These are phyloP conservation scores for Rhabdornis inornatus DNA, from an alignment of 2,113 vertebrate species.

Conservation along the genomic window DNA sequence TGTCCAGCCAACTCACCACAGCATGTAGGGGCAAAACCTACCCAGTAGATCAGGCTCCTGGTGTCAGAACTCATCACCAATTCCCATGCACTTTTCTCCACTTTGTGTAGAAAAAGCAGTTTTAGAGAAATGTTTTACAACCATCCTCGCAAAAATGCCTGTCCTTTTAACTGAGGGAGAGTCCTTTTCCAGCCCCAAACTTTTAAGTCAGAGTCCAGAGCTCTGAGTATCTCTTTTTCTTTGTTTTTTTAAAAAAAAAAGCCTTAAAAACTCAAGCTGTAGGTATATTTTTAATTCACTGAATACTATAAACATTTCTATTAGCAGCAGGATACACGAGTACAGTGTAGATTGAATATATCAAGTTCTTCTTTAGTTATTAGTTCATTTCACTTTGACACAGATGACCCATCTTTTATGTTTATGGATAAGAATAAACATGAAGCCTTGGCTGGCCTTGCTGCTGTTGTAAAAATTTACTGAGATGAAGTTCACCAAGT, in stretches of 20 bases:
- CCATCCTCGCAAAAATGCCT: accelerated
- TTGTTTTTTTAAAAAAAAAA: not conserved
- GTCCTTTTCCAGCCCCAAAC: not conserved
- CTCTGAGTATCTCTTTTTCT: not conserved
- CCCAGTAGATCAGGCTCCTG: not conserved
- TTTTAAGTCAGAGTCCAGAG: not conserved
- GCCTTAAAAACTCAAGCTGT: not conserved
- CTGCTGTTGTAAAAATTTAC: not conserved
- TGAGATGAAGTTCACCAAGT: not conserved
- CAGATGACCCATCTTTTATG: not conserved
- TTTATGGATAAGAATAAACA: not conserved
- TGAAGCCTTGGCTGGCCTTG: not conserved
- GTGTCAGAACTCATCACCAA: not conserved
- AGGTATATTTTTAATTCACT: not conserved
- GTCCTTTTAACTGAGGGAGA: accelerated
- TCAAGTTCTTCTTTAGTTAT: not conserved
- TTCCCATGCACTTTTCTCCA: not conserved
- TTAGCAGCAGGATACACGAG: not conserved
- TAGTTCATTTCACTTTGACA: not conserved
- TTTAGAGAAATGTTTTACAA: not conserved
- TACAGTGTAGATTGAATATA: not conserved
- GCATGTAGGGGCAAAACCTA: not conserved
- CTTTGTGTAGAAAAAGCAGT: not conserved
- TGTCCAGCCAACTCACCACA: not conserved
- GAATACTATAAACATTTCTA: not conserved